Evolutionary conservation across 2,888 invertebrate species (phyloP).

Genomic region (Hartigia nigra): DNA sequence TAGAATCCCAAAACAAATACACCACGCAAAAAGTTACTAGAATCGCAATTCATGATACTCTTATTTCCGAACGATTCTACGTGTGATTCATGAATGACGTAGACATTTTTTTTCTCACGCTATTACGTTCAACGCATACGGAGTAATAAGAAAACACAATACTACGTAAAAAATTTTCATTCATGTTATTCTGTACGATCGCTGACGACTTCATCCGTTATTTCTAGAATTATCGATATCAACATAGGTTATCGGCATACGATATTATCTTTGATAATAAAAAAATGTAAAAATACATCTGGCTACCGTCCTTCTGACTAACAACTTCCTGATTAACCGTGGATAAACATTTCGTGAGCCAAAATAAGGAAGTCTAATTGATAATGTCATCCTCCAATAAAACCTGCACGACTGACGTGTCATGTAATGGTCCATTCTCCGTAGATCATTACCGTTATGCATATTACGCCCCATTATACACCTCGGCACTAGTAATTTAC

Average conservation of each 20-base stretch:
- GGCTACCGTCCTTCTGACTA: neutral
- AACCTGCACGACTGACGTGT: neutral
- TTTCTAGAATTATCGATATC: neutral
- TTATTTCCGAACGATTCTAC: neutral
- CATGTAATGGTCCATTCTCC: slow-evolving; percentile 28
- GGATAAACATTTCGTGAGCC: neutral
- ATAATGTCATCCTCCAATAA: neutral
- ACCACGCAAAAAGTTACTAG: neutral
- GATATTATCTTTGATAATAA: neutral
- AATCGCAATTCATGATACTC: neutral
- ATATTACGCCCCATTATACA: slow-evolving; percentile 1
- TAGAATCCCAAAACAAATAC: neutral
- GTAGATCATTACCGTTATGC: slow-evolving; percentile 3
- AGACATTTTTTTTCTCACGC: neutral
- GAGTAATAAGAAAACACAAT: neutral
- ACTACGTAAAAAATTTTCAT: neutral
- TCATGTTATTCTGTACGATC: no score
- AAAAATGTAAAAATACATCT: neutral
- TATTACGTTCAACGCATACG: neutral
- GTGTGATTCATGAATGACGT: neutral
- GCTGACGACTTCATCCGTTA: no score
- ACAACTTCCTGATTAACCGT: neutral
- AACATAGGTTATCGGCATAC: neutral
- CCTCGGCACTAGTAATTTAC: slow-evolving; percentile 34
- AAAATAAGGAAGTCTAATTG: neutral